Conservation (phyloP, 2,888 invertebrate genomes). For the Tricholauxania praeusta region DNA sequence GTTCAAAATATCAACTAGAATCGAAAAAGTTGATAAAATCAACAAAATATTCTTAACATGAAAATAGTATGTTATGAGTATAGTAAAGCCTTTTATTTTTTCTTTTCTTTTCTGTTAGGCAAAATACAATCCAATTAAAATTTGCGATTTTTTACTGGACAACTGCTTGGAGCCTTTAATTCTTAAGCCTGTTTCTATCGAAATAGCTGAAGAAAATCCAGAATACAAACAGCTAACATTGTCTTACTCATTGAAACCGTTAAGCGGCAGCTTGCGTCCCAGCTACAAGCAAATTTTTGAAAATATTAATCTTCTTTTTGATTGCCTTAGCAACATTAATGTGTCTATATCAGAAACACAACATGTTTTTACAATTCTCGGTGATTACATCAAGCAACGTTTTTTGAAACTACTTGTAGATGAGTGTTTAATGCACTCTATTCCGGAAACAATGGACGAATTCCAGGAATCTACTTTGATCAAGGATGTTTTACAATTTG, state of each 20-base stretch:
- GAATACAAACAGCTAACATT: slow-evolving; percentile 57
- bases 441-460: slow-evolving; percentile 81
- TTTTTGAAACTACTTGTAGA: slow-evolving; percentile 77
- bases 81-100: background rate
- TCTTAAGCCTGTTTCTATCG: slow-evolving; percentile 63
- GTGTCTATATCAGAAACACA: slow-evolving; percentile 56
- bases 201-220: slow-evolving; percentile 53
- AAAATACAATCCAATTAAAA: slow-evolving; percentile 62
- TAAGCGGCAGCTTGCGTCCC: slow-evolving; percentile 57
- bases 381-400: slow-evolving; percentile 71
- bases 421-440: slow-evolving; percentile 80
- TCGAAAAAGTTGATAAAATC: too few relatives aligned
- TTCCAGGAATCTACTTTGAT: slow-evolving; percentile 77
- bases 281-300: slow-evolving; percentile 64
- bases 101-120: slow-evolving; percentile 49
- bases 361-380: slow-evolving; percentile 69
- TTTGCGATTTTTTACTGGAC: slow-evolving; percentile 63
- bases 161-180: slow-evolving; percentile 66
- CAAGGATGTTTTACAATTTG: slow-evolving; percentile 75
- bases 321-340: slow-evolving; percentile 61
- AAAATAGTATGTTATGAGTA: too few relatives aligned
- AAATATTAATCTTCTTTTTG: slow-evolving; percentile 57
- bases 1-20: too few relatives aligned
- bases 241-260: slow-evolving; percentile 62
- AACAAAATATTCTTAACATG: too few relatives aligned